Evolutionary conservation across 2,113 vertebrate species (phyloP).

Genomic region (Tursiops truncatus): DNA sequence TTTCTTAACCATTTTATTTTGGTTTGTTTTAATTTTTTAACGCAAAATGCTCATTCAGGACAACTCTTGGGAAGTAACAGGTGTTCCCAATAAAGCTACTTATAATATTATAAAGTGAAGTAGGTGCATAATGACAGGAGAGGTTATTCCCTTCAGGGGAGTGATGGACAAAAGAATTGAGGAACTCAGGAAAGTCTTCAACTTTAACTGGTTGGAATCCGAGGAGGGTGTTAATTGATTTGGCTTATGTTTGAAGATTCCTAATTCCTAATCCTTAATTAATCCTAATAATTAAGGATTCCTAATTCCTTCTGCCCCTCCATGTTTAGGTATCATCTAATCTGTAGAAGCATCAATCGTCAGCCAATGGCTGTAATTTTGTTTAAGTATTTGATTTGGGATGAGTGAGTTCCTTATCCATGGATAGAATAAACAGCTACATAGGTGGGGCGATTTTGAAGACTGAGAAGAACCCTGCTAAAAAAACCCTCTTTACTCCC

Average conservation of each 20-base stretch:
- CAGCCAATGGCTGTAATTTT: not conserved
- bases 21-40: not conserved
- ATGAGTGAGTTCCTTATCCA: not conserved
- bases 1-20: not conserved
- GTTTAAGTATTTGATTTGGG: constrained; percentile 45
- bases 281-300: not conserved
- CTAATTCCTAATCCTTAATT: not conserved
- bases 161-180: not conserved
- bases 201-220: not conserved
- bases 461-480: not conserved
- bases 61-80: not conserved
- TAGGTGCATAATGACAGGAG: not conserved
- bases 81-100: not conserved
- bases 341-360: not conserved
- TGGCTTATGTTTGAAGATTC: not conserved
- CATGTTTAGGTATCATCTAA: not conserved
- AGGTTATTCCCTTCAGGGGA: not conserved
- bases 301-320: not conserved
- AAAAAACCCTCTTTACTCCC: not conserved
- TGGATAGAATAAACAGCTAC: not conserved
- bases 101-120: not conserved
- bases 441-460: not conserved
- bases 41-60: not conserved
- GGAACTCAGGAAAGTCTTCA: not conserved
- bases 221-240: not conserved